These are phyloP conservation scores for Microhierax caerulescens DNA, from an alignment of 2,797 vertebrate genomes.

Conservation along the genomic window DNA sequence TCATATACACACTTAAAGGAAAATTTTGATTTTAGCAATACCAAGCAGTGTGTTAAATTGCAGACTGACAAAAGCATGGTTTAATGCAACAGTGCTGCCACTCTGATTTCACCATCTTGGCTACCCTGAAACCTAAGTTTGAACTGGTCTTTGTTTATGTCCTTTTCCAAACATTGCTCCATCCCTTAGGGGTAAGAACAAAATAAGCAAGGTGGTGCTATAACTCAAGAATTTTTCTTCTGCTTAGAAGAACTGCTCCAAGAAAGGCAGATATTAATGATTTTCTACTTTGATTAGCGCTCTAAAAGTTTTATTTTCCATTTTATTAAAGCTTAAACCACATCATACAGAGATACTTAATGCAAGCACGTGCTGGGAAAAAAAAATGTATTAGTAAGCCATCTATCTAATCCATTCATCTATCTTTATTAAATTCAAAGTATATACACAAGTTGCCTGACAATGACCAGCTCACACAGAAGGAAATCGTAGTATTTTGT, in stretches of 20 bases:
- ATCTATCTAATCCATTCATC: neutral
- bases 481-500: neutral
- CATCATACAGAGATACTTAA: neutral
- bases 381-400: neutral
- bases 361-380: neutral
- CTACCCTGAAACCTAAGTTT: neutral
- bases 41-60: neutral
- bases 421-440: neutral
- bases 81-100: neutral
- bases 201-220: neutral
- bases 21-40: neutral
- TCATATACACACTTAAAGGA: neutral
- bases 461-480: fast-evolving
- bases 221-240: neutral
- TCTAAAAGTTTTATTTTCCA: neutral
- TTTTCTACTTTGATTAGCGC: neutral
- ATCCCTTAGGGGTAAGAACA: neutral
- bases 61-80: neutral
- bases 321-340: neutral
- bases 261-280: neutral
- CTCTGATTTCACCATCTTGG: neutral
- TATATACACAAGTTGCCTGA: neutral
- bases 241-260: neutral
- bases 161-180: neutral
- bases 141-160: neutral